These are phyloP conservation scores for Oreochromis niloticus DNA, from an alignment of 2,113 vertebrate species.

Conservation along the genomic window DNA sequence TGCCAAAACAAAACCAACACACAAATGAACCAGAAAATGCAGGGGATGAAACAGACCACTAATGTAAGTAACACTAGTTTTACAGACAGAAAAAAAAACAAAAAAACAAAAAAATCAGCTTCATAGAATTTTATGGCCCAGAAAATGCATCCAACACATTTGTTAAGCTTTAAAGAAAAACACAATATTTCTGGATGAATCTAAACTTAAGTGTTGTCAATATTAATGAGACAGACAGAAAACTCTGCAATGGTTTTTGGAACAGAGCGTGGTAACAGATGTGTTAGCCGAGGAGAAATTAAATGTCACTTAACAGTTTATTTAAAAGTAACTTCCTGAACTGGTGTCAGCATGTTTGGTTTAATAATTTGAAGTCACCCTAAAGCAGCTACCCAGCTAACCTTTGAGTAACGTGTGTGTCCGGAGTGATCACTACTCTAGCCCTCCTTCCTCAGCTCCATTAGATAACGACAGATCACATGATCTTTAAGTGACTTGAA, in stretches of 20 bases:
- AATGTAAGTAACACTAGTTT: background rate
- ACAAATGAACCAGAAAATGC: background rate
- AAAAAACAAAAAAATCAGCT: background rate
- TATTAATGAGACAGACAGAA: background rate
- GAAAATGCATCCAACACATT: background rate
- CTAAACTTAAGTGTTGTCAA: background rate
- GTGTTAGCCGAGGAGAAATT: background rate
- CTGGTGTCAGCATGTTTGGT: background rate
- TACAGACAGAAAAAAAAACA: background rate
- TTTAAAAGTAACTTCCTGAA: background rate
- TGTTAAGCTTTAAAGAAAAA: background rate
- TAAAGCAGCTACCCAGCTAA: background rate
- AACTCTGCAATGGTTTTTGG: background rate
- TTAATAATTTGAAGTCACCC: background rate
- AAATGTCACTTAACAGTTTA: background rate
- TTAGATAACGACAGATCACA: background rate
- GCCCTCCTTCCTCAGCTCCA: background rate
- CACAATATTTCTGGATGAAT: background rate
- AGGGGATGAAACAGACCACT: background rate
- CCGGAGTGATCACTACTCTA: background rate
- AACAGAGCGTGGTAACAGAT: background rate
- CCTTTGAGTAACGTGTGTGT: background rate
- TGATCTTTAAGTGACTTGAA: background rate
- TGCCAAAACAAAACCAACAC: background rate
- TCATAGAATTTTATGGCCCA: background rate